These are phyloP conservation scores for Zoanthus sociatus DNA, from an alignment of 92 coral and sea anemone species.

Conservation along the genomic window DNA sequence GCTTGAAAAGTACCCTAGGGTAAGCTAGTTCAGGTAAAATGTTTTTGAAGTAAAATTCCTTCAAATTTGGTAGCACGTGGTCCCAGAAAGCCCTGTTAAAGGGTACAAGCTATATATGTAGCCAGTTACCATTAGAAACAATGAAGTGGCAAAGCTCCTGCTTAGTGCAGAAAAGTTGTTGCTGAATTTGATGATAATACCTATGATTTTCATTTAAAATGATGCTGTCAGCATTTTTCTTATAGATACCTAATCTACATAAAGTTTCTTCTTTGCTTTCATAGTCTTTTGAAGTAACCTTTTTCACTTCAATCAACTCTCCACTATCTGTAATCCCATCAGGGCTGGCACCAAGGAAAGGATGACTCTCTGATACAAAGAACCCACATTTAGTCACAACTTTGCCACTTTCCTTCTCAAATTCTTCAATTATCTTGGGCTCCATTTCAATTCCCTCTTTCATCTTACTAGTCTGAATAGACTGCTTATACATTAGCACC, in stretches of 20 bases:
- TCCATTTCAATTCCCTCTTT: constrained; percentile 67
- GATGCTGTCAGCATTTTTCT: constrained; percentile 15
- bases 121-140: constrained; percentile 23
- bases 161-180: constrained; percentile 18
- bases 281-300: constrained; percentile 39
- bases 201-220: constrained; percentile 9
- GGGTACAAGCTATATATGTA: constrained; percentile 5
- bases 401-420: constrained; percentile 49
- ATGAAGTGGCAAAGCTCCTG: constrained; percentile 2
- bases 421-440: constrained; percentile 49
- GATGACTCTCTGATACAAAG: constrained; percentile 57
- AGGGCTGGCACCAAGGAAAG: constrained; percentile 67
- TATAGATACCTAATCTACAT: constrained; percentile 46
- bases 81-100: constrained; percentile 13
- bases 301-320: constrained; percentile 38
- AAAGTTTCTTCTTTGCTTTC: constrained; percentile 53
- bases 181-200: constrained; percentile 23
- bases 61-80: not conserved
- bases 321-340: constrained; percentile 60
- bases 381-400: constrained; percentile 54
- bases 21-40: constrained; percentile 14
- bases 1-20: not conserved
- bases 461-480: constrained; percentile 53
- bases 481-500: constrained; percentile 55
- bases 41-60: constrained; percentile 9